Evolutionary conservation across 2,888 invertebrate genomes (phyloP), one percentile per base, ranked within the genome.

Genomic region (Leptopilina myrica): DNA sequence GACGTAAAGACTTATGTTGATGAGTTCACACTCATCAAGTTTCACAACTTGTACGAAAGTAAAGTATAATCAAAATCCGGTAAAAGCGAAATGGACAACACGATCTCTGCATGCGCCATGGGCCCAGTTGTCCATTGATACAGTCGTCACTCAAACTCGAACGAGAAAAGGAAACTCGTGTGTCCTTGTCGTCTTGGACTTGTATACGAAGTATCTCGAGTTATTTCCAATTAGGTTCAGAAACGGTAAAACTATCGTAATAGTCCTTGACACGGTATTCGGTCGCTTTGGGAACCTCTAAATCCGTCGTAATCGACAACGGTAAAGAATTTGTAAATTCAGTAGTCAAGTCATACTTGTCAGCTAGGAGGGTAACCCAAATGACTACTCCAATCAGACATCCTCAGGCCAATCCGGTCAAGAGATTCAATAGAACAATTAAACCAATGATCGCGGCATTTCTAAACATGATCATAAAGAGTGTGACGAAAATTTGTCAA

Each of bases 211-310:
- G 15, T 67, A 67, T 15, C 8, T 67, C 1, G 67, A 46, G 20
- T 46, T 46, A 0, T 67, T 67, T 20, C 49, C 49, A 7, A 46
- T 67, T 7, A 9, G 6, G 2, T 5, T 5, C 4, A 67, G 12
- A 12, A 49, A 5, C 46, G 20, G 67, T 0, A 67, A 67, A 67
- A 11, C 46, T 4, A 15, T 67, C 1, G 46, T 67, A 0, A 11
- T 6, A 12, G 2, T 20, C 1, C 67, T 67, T 1, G 67, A 49
- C 5, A 67, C 49, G 2, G 8, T 66, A 15, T 43, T 66, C 15
- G 66, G 46, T 40, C 65, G 65, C 0, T n/a, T n/a, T 43, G 43
- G 65, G 65, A 76, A 75, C 80, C 78, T 33, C 80, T 3, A 65
- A 8, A 2, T 5, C 14, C 2, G 43, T 43, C 2, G n/a, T 65